phyloP scores from a whole-genome alignment of 2,888 invertebrate genomes.

The Gisinianus flammeolus region DNA sequence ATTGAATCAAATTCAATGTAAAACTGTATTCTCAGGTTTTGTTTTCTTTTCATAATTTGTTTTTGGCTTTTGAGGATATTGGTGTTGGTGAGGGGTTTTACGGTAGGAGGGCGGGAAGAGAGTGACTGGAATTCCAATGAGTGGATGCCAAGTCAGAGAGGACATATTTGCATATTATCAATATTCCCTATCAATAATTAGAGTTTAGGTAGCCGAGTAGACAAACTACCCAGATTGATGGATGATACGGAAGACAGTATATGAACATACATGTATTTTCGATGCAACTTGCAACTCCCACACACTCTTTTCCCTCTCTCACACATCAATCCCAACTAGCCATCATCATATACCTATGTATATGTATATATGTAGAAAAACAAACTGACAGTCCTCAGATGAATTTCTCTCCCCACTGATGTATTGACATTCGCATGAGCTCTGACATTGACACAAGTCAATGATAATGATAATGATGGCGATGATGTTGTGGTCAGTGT shows the following conservation, averaged over 20 bases:
- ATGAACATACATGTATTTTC: constrained; percentile 10
- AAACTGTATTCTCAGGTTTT: too few relatives aligned
- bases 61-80: too few relatives aligned
- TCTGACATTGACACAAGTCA: constrained; percentile 14
- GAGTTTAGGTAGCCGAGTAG: constrained; percentile 30
- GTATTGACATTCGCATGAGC: too few relatives aligned
- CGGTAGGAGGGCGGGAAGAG: not conserved
- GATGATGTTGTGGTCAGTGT: too few relatives aligned
- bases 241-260: constrained; percentile 20
- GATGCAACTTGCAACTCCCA: too few relatives aligned
- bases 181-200: constrained; percentile 30
- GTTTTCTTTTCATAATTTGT: too few relatives aligned
- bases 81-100: not conserved
- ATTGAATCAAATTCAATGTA: too few relatives aligned
- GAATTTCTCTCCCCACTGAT: too few relatives aligned
- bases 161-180: constrained; percentile 32
- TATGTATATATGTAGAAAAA: not conserved
- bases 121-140: not conserved
- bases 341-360: too few relatives aligned
- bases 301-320: too few relatives aligned
- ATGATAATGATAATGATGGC: constrained; percentile 16
- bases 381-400: too few relatives aligned
- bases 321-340: not conserved
- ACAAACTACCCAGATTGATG: constrained; percentile 28
- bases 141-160: not conserved